phyloP scores from a whole-genome alignment of 2,797 vertebrate genomes.

The Austrolebias charrua region DNA sequence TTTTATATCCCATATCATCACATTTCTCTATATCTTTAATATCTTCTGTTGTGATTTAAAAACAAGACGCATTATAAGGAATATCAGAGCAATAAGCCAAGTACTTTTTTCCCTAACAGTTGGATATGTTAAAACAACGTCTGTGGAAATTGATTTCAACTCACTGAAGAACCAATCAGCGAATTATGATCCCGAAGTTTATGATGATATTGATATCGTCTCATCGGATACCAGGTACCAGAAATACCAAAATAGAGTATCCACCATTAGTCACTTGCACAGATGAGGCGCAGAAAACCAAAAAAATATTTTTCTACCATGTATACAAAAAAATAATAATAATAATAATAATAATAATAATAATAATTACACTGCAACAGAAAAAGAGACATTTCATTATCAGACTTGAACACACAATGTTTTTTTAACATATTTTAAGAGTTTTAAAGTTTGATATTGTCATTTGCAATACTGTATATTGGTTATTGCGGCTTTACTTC shows the following conservation, averaged over 20 bases:
- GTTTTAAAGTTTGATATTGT: too few species aligned
- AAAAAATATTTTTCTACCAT: neutral
- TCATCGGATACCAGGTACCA: slow-evolving; percentile 70
- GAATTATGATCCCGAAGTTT: slow-evolving; percentile 83
- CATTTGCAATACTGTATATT: too few species aligned
- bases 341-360: too few species aligned
- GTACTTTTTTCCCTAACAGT: slow-evolving; percentile 67
- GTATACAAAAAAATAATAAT: too few species aligned
- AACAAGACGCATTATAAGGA: neutral
- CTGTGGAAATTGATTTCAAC: slow-evolving; percentile 89
- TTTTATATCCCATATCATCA: too few species aligned
- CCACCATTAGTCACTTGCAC: neutral
- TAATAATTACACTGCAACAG: too few species aligned
- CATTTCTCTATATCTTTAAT: neutral
- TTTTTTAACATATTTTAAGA: too few species aligned
- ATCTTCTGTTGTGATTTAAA: neutral
- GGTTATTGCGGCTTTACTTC: too few species aligned
- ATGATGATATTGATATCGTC: slow-evolving; percentile 85
- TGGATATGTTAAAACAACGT: slow-evolving; percentile 91
- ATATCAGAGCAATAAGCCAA: neutral
- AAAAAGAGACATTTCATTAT: too few species aligned
- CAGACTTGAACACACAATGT: too few species aligned
- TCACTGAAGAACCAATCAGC: slow-evolving; percentile 74
- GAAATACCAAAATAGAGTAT: neutral
- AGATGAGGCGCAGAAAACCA: neutral